These are phyloP conservation scores for pig (Sus scrofa) DNA, from an alignment of 2,113 vertebrate genomes.

Conservation along the genomic window T2T-Sscrofa CM000826.6:58004001-58004500, in stretches of 20 bases:
- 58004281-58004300: constrained; percentile 78
- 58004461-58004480: background rate
- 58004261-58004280: constrained; percentile 65
- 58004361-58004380: constrained; percentile 76
- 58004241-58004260: constrained; percentile 69
- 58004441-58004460: constrained; percentile 51
- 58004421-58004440: background rate
- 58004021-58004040: background rate
- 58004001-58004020: background rate
- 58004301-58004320: constrained; percentile 75
- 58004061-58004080: constrained; percentile 73
- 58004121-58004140: constrained; percentile 47
- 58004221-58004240: constrained; percentile 66
- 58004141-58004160: constrained; percentile 71
- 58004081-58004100: constrained; percentile 66
- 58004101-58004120: constrained; percentile 63
- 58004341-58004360: constrained; percentile 70
- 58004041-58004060: constrained; percentile 52
- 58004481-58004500: background rate
- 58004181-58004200: constrained; percentile 64
- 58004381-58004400: constrained; percentile 65
- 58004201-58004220: constrained; percentile 74
- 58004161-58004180: constrained; percentile 55
- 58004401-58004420: constrained; percentile 51
- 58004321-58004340: constrained; percentile 77